Conservation (phyloP, 2,888 invertebrate genomes). For the Cosmopolites sordidus region DNA sequence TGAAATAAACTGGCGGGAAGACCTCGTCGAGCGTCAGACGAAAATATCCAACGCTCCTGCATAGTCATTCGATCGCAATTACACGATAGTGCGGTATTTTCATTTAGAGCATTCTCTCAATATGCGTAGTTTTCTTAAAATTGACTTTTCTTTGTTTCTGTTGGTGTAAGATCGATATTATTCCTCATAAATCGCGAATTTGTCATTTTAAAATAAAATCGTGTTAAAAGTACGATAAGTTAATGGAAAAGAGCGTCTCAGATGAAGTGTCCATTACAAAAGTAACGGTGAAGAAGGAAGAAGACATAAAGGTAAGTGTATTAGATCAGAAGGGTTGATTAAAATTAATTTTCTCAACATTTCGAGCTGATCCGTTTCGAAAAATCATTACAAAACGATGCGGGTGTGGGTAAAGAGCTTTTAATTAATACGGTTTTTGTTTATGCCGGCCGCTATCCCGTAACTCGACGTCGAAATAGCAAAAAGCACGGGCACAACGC, state of each 20-base stretch:
- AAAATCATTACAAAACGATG: too few species aligned
- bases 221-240: too few species aligned
- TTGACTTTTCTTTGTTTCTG: too few species aligned
- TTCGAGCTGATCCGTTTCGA: too few species aligned
- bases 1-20: constrained; percentile 40
- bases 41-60: constrained; percentile 12
- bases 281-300: constrained; percentile 62
- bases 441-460: neutral
- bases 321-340: too few species aligned
- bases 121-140: constrained; percentile 30
- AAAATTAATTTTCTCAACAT: too few species aligned
- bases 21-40: constrained; percentile 37
- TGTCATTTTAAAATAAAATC: too few species aligned
- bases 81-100: constrained; percentile 23
- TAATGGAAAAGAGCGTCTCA: constrained; percentile 40
- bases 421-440: too few species aligned
- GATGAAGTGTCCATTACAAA: constrained; percentile 30
- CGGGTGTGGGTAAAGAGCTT: too few species aligned
- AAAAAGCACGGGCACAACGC: constrained; percentile 34
- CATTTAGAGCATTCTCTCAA: constrained; percentile 13
- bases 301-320: constrained; percentile 72
- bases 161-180: too few species aligned
- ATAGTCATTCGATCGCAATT: neutral
- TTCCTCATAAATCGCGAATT: neutral
- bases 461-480: constrained; percentile 23